Conservation (phyloP, 2,888 invertebrate species). For the Steromphala cineraria region DNA sequence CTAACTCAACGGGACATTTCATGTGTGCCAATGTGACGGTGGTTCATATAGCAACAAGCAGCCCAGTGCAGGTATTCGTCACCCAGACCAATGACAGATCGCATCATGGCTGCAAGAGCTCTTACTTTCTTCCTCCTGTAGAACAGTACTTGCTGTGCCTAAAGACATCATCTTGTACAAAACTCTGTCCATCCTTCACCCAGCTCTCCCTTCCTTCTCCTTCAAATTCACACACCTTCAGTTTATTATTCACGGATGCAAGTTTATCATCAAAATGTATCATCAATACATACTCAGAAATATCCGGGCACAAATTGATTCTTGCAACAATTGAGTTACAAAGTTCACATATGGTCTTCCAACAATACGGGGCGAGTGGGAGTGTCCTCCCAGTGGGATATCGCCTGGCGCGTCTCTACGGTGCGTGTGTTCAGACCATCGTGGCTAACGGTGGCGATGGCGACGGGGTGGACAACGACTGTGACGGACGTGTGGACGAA, state of each 20-base stretch:
- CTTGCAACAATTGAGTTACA: conserved; percentile 36
- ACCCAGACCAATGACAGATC: conserved; percentile 18
- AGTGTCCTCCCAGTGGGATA: conserved; percentile 51
- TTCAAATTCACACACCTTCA: neutral
- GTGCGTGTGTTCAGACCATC: conserved; percentile 41
- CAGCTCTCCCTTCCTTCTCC: neutral
- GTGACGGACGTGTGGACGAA: conserved; percentile 54
- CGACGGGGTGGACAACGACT: conserved; percentile 60
- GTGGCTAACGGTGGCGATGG: conserved; percentile 42
- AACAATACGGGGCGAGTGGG: conserved; percentile 33
- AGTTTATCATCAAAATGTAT: conserved; percentile 12
- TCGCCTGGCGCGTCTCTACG: conserved; percentile 48
- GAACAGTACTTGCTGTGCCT: conserved; percentile 43
- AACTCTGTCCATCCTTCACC: conserved; percentile 34
- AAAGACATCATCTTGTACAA: conserved; percentile 25
- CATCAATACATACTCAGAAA: neutral
- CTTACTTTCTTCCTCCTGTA: conserved; percentile 42
- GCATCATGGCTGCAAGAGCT: conserved; percentile 9
- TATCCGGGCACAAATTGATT: conserved; percentile 17
- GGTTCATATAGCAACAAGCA: conserved; percentile 18
- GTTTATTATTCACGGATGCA: conserved; percentile 27
- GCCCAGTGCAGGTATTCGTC: conserved; percentile 10
- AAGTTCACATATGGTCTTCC: conserved; percentile 37
- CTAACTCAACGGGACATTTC: conserved; percentile 19
- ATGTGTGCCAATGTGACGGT: conserved; percentile 26